Evolutionary conservation across 2,888 invertebrate genomes (phyloP), one percentile per base, ranked within the genome.

Genomic region (Heliconius aoede): DNA sequence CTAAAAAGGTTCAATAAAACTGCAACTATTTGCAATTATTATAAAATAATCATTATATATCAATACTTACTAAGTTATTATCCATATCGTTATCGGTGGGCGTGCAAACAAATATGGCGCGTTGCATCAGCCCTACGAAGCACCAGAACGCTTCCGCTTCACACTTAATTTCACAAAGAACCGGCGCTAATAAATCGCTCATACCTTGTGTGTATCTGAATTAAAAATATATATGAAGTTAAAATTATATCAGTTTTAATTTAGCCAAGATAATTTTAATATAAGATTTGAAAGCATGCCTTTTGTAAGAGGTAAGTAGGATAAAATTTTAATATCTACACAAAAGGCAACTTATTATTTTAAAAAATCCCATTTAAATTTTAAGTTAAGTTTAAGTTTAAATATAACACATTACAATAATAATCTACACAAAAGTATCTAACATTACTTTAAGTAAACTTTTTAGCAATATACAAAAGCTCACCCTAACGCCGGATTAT

Each of bases 81-180:
- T 99, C 99, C 97, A 99, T 99, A 86, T 99, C 99, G 85, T 97
- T 96, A 89, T 98, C 98, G 5, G 98, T 98, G 1, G 99, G 99
- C 0, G 98, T 98, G 83, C 98, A 98, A 1, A 99, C 98, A 86
- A 99, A 99, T 82, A 98, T 97, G 0, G 98, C 98, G 83, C 97
- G 95, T 86, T 99, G 97, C 98, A 99, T 99, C 77, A 99, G 95
- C 0, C 99, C 99, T 36, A 98, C 98, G 89, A 99, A 99, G 87
- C 99, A 99, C 99, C 99, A 99, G 89, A 99, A 99, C 0, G 99
- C 97, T 86, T 99, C 99, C 3, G 98, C 97, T 92, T 99, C 99
- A 86, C 98, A 98, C 87, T 98, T 97, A 85, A 99, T 96, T 89
- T 99, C 98, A 82, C 98, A 98, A 30, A 99, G 92, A 9, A 99